Conservation (phyloP, 2,113 vertebrate species). For the Nanorana parkeri region DNA sequence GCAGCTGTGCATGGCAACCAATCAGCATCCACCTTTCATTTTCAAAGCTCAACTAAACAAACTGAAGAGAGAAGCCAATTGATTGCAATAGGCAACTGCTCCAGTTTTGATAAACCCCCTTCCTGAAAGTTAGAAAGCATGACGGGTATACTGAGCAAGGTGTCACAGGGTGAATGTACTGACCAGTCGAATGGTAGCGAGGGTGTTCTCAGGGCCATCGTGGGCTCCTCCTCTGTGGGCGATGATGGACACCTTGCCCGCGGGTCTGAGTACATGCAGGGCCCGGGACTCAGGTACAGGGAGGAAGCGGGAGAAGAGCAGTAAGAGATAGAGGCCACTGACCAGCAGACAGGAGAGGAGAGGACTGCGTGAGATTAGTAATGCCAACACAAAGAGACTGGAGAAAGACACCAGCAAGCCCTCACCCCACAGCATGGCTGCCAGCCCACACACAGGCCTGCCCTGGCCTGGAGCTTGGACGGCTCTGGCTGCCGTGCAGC, state of each 20-base stretch:
- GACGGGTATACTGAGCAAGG: no score
- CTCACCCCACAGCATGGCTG: slow-evolving; percentile 74
- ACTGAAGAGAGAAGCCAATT: no score
- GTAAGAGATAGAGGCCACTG: slow-evolving; percentile 76
- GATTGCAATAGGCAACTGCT: no score
- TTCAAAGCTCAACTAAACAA: no score
- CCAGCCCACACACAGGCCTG: background rate
- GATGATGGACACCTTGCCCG: slow-evolving; percentile 71
- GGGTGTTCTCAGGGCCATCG: slow-evolving; percentile 95
- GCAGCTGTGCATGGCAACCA: no score
- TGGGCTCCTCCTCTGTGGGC: slow-evolving; percentile 90
- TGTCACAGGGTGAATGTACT: slow-evolving; percentile 50
- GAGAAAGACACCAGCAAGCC: slow-evolving; percentile 75
- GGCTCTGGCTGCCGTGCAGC: no score
- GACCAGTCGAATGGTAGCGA: slow-evolving; percentile 88
- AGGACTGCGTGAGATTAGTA: slow-evolving; percentile 80
- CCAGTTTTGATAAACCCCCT: no score
- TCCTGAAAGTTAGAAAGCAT: no score
- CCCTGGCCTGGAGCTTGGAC: no score
- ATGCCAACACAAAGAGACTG: slow-evolving; percentile 71
- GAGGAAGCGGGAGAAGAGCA: slow-evolving; percentile 80
- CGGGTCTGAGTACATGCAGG: slow-evolving; percentile 79
- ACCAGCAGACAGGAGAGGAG: slow-evolving; percentile 74
- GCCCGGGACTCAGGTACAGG: slow-evolving; percentile 74
- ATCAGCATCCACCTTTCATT: no score